Evolutionary conservation across 2,797 vertebrate species (phyloP).

Genomic region (Sebastes vulpes): DNA sequence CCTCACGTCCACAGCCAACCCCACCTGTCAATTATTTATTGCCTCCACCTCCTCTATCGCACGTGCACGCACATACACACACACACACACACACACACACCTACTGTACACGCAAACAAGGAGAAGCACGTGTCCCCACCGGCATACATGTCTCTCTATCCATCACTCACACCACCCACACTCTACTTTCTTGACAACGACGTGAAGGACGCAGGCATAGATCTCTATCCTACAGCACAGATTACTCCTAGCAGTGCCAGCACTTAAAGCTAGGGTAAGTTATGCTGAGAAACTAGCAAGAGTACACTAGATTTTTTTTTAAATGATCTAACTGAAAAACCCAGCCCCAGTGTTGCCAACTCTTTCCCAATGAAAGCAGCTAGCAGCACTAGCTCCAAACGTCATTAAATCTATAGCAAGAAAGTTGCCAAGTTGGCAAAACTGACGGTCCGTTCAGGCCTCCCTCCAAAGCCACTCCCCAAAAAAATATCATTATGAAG

Average conservation of each 20-base stretch:
- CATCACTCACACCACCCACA: conserved; percentile 32
- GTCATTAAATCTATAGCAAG: too few species aligned
- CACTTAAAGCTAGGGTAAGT: neutral
- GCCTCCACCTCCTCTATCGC: conserved; percentile 38
- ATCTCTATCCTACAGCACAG: conserved; percentile 3
- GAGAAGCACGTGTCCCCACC: neutral
- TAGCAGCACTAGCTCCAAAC: too few species aligned
- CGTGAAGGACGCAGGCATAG: conserved; percentile 7
- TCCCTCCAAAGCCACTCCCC: too few species aligned
- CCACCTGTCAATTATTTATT: conserved; percentile 82
- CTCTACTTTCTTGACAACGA: conserved; percentile 1
- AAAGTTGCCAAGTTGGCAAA: too few species aligned
- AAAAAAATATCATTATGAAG: too few species aligned
- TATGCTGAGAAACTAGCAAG: too few species aligned
- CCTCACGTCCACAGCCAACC: conserved; percentile 60
- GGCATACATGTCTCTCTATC: conserved; percentile 16
- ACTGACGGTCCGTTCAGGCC: too few species aligned
- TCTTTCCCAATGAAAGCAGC: too few species aligned
- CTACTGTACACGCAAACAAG: neutral
- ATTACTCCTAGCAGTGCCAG: neutral
- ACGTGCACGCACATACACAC: neutral
- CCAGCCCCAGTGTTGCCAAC: too few species aligned
- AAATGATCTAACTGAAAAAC: too few species aligned
- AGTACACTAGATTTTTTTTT: too few species aligned
- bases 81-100: neutral